Evolutionary conservation across 2,113 vertebrate genomes (phyloP).

Genomic region (Climacteris rufus): DNA sequence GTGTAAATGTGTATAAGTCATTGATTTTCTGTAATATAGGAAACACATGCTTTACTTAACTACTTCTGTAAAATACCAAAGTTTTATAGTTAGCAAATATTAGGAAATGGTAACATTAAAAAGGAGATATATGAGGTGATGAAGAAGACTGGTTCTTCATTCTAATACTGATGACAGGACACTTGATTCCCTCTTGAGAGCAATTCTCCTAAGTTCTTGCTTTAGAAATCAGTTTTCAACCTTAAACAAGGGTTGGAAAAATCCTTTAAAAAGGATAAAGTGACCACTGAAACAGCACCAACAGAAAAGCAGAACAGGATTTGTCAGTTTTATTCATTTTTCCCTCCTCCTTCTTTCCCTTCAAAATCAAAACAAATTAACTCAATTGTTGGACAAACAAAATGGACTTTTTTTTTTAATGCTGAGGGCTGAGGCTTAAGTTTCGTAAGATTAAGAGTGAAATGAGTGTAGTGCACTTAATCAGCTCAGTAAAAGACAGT

Average conservation of each 20-base stretch:
- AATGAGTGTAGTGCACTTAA: neutral
- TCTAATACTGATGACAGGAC: slow-evolving; percentile 63
- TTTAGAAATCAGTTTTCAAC: slow-evolving; percentile 39
- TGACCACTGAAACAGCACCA: neutral
- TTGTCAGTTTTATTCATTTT: neutral
- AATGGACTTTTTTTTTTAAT: neutral
- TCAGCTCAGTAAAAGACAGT: neutral
- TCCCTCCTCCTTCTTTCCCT: neutral
- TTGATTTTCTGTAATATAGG: slow-evolving; percentile 56
- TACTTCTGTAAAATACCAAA: slow-evolving; percentile 59
- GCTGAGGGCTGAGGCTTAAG: neutral
- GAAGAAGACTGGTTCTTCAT: slow-evolving; percentile 59
- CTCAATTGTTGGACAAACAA: neutral
- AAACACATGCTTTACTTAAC: slow-evolving; percentile 63
- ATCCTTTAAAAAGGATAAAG: slow-evolving; percentile 25
- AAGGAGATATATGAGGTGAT: slow-evolving; percentile 54
- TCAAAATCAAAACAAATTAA: slow-evolving; percentile 1
- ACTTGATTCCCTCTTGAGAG: slow-evolving; percentile 53
- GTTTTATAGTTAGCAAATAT: slow-evolving; percentile 55
- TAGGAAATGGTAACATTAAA: slow-evolving; percentile 52
- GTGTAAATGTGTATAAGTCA: slow-evolving; percentile 64
- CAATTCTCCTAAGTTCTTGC: slow-evolving; percentile 17
- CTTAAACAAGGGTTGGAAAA: slow-evolving; percentile 26
- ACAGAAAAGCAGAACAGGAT: neutral
- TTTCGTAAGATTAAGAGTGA: neutral